Base-by-base conservation (phyloP, 2,888 invertebrate species). In the Morpho achilles region DNA sequence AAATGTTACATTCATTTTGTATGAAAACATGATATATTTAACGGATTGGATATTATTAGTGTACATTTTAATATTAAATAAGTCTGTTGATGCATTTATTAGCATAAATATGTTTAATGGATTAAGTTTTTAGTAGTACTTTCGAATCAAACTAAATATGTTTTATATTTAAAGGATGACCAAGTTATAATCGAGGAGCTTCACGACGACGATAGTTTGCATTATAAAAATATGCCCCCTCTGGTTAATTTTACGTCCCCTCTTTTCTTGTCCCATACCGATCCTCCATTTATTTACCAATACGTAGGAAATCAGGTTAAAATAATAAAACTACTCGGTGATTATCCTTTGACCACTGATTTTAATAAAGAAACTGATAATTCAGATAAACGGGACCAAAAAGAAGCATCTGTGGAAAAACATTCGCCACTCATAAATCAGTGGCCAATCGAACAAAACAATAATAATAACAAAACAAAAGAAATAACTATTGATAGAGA, bases 111-210 rank as follows among this genome's bases (percentile, higher is more conserved):
- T 70, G 68, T 58, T 66, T 68, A 5, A 69, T 68, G 64, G 70
- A 62, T 70, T 69, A 58, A 40, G 49, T 66, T 62, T 69, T 58
- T 74, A 62, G 66, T 60, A 62, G 67, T 74, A 70, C 69, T 68
- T 78, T 78, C 80, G 80, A 84, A 84, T 68, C 83, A 86, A 82
- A 87, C 84, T 79, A 80, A 83, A 80, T 76, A 71, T 74, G 77
- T 84, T 88, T 88, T 84, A 5, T 87, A 88, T 88, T 91, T 91
- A 84, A 91, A 91, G 91, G 91, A 80, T 74, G 81, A 79, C 75
- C 87, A 87, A 83, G 85, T 89, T 66, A 83, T 85, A 86, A 85
- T 87, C 85, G 91, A 90, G 80, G 91, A 91, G 80, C 79, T 87
- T 69, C 84, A 77, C 67, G 89, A 88, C 77, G 84, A 86, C 80